phyloP scores from a whole-genome alignment of 1,140 invertebrate species.

The Scaptomyza graminum region DNA sequence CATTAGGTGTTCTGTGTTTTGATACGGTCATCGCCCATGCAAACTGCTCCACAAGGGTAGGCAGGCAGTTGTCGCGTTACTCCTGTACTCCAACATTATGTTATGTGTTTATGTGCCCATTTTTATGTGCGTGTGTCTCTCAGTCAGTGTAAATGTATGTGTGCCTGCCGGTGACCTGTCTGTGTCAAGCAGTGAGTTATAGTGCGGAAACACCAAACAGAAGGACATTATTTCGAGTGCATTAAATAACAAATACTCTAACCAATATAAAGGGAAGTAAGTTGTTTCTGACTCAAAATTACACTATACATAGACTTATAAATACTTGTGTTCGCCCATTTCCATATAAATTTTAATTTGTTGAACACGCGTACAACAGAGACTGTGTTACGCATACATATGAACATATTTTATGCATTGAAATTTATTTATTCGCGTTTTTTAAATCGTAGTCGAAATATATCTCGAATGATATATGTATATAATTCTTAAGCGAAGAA shows the following conservation, averaged over 20 bases:
- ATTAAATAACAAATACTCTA: conserved; percentile 37
- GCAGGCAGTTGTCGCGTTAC: conserved; percentile 66
- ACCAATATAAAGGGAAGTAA: too few species aligned
- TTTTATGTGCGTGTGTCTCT: conserved; percentile 10
- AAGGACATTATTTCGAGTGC: conserved; percentile 2
- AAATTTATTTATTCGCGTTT: too few species aligned
- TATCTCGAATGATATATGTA: too few species aligned
- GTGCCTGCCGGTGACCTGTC: conserved; percentile 31
- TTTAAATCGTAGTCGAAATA: too few species aligned
- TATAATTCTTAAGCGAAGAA: too few species aligned
- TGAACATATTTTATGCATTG: too few species aligned
- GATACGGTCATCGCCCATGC: conserved; percentile 36
- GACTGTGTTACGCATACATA: too few species aligned
- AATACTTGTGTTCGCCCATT: too few species aligned
- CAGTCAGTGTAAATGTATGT: background rate
- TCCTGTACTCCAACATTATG: conserved; percentile 24
- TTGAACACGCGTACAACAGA: too few species aligned
- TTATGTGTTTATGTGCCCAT: conserved; percentile 43
- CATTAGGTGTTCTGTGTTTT: conserved; percentile 59
- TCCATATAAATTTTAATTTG: too few species aligned
- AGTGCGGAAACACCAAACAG: conserved; percentile 69
- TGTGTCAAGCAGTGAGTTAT: conserved; percentile 73
- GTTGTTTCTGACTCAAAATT: too few species aligned
- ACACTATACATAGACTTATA: too few species aligned
- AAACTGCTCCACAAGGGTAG: conserved; percentile 71